Base-by-base conservation (phyloP, 2,888 invertebrate genomes). In the Brachynemurus nebulosus region DNA sequence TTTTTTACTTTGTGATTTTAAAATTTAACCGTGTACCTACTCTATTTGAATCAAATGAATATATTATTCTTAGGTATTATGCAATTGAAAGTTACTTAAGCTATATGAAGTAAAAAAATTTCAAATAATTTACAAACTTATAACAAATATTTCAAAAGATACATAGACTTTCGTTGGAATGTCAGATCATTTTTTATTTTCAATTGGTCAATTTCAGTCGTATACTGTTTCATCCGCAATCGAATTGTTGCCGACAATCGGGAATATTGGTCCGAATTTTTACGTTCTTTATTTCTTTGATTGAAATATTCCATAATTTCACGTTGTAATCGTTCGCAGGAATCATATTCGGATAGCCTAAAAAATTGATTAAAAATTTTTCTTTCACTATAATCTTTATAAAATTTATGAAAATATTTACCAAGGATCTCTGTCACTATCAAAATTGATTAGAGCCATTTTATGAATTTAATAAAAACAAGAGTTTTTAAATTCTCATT, bases 311-410 rank as follows among this genome's bases (percentile, higher is more conserved):
- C 72, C 63, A 76, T 72, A 39, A 80, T 74, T 52, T 77, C 73
- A 37, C 75, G 66, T 53, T 70, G 71, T 17, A 80, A 57, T 47
- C 72, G 72, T 53, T 79, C 76, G 53, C 80, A 80, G 1, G 76
- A 71, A 52, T 79, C 78, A 59, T 74, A 71, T 55, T 80, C 80
- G 0, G 68, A 59, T 11, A 77, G 61, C 80, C 80, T 80, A 48
- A 33, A 56, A 50, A 49, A 49, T 44, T 34, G 41, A 14, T 25
- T 14, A 41, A 39, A 35, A 25, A n/a, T 45, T 43, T 42, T 20
- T 18, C 19, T 30, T 43, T 34, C 44, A 45, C n/a, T n/a, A n/a
- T n/a, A n/a, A n/a, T n/a, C n/a, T n/a, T 16, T 38, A 42, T 46
- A 42, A 45, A 36, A 16, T 12, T 18, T 7, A 37, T 11, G 16